These are phyloP conservation scores for Papilio gigon DNA, from an alignment of 2,888 invertebrate species.

Conservation along the genomic window DNA sequence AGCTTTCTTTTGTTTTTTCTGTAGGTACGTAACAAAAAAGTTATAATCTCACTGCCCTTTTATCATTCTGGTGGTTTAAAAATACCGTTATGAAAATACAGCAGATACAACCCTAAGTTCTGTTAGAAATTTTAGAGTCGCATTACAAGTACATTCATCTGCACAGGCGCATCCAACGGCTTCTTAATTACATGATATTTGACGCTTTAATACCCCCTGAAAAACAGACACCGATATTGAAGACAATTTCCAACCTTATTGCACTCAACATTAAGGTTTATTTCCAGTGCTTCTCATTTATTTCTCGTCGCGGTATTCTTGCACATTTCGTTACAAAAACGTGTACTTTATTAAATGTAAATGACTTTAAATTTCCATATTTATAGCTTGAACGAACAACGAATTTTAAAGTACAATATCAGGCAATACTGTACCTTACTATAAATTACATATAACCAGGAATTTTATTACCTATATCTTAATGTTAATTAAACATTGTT, in stretches of 20 bases:
- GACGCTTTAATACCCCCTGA: slow-evolving; percentile 21
- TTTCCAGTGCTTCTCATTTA: background rate
- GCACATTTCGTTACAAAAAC: slow-evolving; percentile 29
- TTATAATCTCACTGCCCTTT: no score
- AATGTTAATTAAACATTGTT: background rate
- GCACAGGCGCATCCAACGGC: slow-evolving; percentile 11
- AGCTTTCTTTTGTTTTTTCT: background rate
- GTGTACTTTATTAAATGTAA: slow-evolving; percentile 34
- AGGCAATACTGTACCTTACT: background rate
- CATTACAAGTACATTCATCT: background rate
- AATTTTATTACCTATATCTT: background rate
- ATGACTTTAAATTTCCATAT: slow-evolving; percentile 28
- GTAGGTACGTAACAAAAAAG: background rate
- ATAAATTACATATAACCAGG: background rate
- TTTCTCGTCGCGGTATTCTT: background rate
- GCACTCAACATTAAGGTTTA: background rate
- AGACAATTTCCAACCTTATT: slow-evolving; percentile 1
- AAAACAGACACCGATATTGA: background rate
- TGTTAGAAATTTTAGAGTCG: background rate
- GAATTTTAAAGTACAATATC: slow-evolving; percentile 10
- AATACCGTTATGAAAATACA: no score
- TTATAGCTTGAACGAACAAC: slow-evolving; percentile 24
- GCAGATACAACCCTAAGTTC: background rate
- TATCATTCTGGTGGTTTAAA: no score
- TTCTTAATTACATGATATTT: slow-evolving; percentile 30